Evolutionary conservation across 2,797 vertebrate genomes (phyloP).

Genomic region (Trachops cirrhosus): DNA sequence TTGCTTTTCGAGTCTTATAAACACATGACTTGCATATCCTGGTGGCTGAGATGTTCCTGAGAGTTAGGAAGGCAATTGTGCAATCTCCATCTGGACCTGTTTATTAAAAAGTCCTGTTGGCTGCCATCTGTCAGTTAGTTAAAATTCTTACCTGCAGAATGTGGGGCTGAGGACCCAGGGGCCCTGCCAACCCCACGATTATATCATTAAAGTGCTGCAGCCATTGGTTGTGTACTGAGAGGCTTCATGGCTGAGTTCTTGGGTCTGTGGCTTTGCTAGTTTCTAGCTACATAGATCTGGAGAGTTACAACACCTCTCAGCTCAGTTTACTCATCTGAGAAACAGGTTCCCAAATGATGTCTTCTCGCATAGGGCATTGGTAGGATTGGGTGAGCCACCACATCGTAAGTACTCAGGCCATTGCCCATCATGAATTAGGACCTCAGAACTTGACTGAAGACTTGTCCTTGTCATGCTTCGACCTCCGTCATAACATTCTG

Average conservation of each 20-base stretch:
- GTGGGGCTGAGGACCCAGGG: neutral
- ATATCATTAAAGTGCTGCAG: neutral
- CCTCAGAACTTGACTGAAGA: neutral
- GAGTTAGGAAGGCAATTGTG: neutral
- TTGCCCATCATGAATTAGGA: neutral
- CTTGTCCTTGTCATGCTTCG: neutral
- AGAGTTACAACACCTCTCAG: neutral
- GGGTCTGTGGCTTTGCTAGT: neutral
- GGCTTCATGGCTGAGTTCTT: neutral
- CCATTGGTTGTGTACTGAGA: neutral
- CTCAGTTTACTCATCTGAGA: neutral
- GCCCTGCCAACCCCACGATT: neutral
- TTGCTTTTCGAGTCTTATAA: neutral
- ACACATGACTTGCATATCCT: neutral
- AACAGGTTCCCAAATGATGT: neutral
- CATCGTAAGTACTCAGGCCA: neutral
- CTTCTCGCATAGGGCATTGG: fast-evolving
- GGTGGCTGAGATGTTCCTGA: neutral
- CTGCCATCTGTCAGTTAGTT: neutral
- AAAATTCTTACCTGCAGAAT: neutral
- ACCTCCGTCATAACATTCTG: neutral
- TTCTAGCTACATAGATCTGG: neutral
- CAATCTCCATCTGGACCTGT: slow-evolving; percentile 32
- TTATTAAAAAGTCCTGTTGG: neutral
- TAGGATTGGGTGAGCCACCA: neutral